Evolutionary conservation across 2,888 invertebrate genomes (phyloP), one percentile per base, ranked within the genome.

Genomic region (Euspilapteryx auroguttella): DNA sequence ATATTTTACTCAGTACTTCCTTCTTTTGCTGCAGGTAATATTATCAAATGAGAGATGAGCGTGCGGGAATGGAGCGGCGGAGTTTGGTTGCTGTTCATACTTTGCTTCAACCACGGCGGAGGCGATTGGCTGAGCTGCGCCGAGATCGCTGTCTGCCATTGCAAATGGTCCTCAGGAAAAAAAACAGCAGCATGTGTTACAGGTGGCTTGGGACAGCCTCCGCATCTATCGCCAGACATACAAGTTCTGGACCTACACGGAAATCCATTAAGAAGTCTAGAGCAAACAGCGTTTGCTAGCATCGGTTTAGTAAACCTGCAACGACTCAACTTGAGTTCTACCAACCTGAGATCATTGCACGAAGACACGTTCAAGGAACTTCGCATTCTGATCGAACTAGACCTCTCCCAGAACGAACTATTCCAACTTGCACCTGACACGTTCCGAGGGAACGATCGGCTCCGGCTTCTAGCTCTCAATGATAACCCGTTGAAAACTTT

Each of bases 101-200:
- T 6, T 8, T 5, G 5, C 5, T 17, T 57, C 29, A 47, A 50
- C 24, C 47, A 54, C 12, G 51, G 56, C 27, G 73, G 54, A 32
- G 62, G 73, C 42, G 91, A 92, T 58, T 92, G 91, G 91, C 85
- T 89, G 28, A 89, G 86, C 58, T 93, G 92, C 57, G 89, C 87
- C 37, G 78, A 82, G 29, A 61, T 73, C 29, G 38, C 54, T 38
- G 84, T 86, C 43, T 94, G 94, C 56, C 83, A 85, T 44, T 94
- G 94, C 81, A 93, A 91, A 68, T 94, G 94, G 94, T 87, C 88
- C 3, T 88, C 88, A 25, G 93, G 93, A 29, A 94, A 94, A 61
- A 91, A 90, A 58, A 89, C 90, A 3, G 93, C 92, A 7, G 79
- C 89, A 25, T 94, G 94, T 59, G 81, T 83, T 32, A 82, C 87